Evolutionary conservation across 2,797 vertebrate species (phyloP).

Genomic region (Oreochromis mossambicus): DNA sequence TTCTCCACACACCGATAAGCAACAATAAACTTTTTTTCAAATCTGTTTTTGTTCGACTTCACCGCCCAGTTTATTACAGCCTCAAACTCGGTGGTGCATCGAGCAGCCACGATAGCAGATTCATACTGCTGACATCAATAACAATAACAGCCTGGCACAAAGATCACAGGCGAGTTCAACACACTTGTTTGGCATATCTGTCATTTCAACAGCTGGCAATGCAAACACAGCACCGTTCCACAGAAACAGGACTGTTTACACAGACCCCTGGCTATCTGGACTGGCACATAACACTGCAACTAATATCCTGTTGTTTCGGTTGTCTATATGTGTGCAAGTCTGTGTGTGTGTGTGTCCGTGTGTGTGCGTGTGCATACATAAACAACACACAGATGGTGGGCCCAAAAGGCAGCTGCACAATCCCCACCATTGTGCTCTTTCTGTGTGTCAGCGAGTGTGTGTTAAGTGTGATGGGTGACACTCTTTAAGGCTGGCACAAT

Average conservation of each 20-base stretch:
- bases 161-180: constrained; percentile 23
- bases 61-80: constrained; percentile 1
- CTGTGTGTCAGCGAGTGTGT: not conserved
- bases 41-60: constrained; percentile 3
- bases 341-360: not conserved
- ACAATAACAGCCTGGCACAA: constrained; percentile 28
- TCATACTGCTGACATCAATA: constrained; percentile 19
- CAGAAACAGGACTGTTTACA: constrained; percentile 42
- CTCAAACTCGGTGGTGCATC: not conserved
- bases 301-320: constrained; percentile 54
- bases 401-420: constrained; percentile 66
- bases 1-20: not conserved
- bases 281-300: constrained; percentile 27
- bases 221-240: constrained; percentile 26
- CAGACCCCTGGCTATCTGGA: constrained; percentile 23
- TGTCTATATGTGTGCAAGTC: constrained; percentile 10
- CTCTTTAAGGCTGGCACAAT: constrained; percentile 47
- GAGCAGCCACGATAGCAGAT: not conserved
- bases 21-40: not conserved
- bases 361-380: constrained; percentile 4
- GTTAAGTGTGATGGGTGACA: constrained; percentile 49
- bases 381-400: constrained; percentile 63
- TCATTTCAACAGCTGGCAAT: constrained; percentile 57
- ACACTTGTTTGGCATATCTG: constrained; percentile 40
- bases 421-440: constrained; percentile 52